A percentile compares a stretch with the other conserved stretches of the same genome.
phyloP scores from a whole-genome alignment of 2,797 vertebrate species.

The Sebastes vulpes region DNA sequence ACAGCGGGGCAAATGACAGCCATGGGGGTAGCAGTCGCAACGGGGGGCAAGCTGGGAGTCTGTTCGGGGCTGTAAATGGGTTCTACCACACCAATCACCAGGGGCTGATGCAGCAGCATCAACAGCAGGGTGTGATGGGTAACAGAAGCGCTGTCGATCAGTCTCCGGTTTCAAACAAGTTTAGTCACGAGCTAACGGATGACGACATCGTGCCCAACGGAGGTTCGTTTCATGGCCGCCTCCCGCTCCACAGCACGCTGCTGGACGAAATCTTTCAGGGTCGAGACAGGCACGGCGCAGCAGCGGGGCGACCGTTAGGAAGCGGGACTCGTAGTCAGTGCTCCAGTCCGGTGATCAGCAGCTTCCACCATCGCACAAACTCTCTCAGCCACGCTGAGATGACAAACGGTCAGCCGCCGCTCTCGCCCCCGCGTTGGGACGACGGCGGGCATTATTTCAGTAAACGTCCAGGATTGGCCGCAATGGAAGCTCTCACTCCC shows the following conservation, averaged over 20 bases:
- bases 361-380: slow-evolving; percentile 86
- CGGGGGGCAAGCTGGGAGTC: slow-evolving; percentile 38
- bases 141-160: slow-evolving; percentile 76
- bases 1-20: slow-evolving; percentile 91
- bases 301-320: slow-evolving; percentile 66
- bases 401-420: slow-evolving; percentile 76
- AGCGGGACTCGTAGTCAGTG: slow-evolving; percentile 86
- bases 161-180: slow-evolving; percentile 76
- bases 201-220: slow-evolving; percentile 83
- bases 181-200: slow-evolving; percentile 85
- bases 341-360: slow-evolving; percentile 88
- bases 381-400: slow-evolving; percentile 86
- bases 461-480: slow-evolving; percentile 53
- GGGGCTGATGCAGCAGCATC: slow-evolving; percentile 71
- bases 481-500: slow-evolving; percentile 23
- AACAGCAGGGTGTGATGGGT: slow-evolving; percentile 42
- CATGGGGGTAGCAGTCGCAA: slow-evolving; percentile 40
- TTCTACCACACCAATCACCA: slow-evolving; percentile 86
- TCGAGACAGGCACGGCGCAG: slow-evolving; percentile 78
- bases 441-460: slow-evolving; percentile 75
- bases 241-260: slow-evolving; percentile 92
- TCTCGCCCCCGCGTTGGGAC: slow-evolving; percentile 43
- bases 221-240: slow-evolving; percentile 80
- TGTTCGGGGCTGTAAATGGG: slow-evolving; percentile 76
- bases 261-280: slow-evolving; percentile 90